A percentile compares a stretch with the other conserved stretches of the same genome.
These are phyloP conservation scores for Anastatus disparis DNA, from an alignment of 1,140 invertebrate genomes.

Conservation along the genomic window DNA sequence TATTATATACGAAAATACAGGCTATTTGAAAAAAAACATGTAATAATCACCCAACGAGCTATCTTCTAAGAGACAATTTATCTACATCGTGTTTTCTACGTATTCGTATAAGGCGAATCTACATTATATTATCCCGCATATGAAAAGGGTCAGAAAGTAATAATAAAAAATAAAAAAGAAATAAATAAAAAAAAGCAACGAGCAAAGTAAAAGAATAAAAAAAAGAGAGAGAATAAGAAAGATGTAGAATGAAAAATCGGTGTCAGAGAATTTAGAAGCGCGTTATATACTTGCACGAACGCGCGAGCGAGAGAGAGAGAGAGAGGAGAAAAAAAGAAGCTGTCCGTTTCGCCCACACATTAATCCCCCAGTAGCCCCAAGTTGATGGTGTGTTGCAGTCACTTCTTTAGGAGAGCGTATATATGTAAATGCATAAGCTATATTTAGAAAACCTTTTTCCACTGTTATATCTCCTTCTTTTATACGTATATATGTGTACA, in stretches of 20 bases:
- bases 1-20: too few relatives aligned
- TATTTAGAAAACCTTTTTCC: conserved; percentile 52
- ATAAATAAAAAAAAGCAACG: too few relatives aligned
- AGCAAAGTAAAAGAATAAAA: too few relatives aligned
- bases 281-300: too few relatives aligned
- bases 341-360: conserved; percentile 56
- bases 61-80: background rate
- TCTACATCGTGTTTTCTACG: too few relatives aligned
- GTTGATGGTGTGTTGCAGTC: conserved; percentile 45
- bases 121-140: background rate
- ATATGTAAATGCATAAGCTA: conserved; percentile 62
- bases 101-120: background rate
- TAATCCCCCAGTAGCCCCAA: conserved; percentile 50
- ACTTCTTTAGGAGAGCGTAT: conserved; percentile 62
- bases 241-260: conserved; percentile 20
- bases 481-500: background rate
- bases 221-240: background rate
- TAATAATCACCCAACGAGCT: background rate
- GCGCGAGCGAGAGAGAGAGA: too few relatives aligned
- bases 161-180: too few relatives aligned
- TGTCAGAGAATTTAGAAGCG: background rate
- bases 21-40: too few relatives aligned
- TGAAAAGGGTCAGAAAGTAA: background rate
- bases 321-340: too few relatives aligned
- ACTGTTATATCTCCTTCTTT: too few relatives aligned